Evolutionary conservation across 2,888 invertebrate genomes (phyloP), one percentile per base, ranked within the genome.

Genomic region (Parthenolecanium corni): DNA sequence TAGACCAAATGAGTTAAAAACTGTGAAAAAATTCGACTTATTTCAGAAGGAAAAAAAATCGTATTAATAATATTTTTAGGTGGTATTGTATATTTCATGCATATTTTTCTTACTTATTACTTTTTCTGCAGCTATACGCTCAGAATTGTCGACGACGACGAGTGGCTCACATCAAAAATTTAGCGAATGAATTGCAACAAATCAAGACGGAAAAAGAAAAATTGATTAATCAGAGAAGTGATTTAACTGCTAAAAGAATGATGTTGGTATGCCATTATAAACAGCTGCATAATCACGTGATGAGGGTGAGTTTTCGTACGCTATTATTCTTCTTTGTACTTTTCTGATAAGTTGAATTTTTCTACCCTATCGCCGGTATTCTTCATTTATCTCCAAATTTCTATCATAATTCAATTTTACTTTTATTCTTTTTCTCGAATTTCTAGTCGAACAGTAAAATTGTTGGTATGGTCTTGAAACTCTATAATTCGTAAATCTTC

Each of bases 91-190:
- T 9, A 9, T 31, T 31, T 31, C 9, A 6, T 31, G n/a, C n/a
- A n/a, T 21, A 49, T 49, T 23, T 20, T 49, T 49, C 21, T 23
- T 21, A 49, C 21, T 14, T 23, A 9, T 31, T 31, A 6, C 31
- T 9, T 40, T 53, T 40, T 52, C n/a, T 12, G n/a, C 57, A 61
- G 61, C 18, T 61, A 14, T 61, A 61, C 12, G 61, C 61, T 38
- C 61, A 61, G 49, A 61, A 61, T 40, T 61, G 61, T 61, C 61
- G 61, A 9, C 31, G 47, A 61, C 61, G 61, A 38, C 61, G 61
- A 4, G 51, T 61, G n/a, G 61, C 61, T 24, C 61, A 61, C 21
- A 61, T 61, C n/a, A 61, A 49, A 51, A 61, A 61, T 40, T 11
- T 61, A 36, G 61, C 61, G 20, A 51, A 51, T 24, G 61, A 61